These are phyloP conservation scores for Aphelinus certus DNA, from an alignment of 1,140 invertebrate species.

Conservation along the genomic window DNA sequence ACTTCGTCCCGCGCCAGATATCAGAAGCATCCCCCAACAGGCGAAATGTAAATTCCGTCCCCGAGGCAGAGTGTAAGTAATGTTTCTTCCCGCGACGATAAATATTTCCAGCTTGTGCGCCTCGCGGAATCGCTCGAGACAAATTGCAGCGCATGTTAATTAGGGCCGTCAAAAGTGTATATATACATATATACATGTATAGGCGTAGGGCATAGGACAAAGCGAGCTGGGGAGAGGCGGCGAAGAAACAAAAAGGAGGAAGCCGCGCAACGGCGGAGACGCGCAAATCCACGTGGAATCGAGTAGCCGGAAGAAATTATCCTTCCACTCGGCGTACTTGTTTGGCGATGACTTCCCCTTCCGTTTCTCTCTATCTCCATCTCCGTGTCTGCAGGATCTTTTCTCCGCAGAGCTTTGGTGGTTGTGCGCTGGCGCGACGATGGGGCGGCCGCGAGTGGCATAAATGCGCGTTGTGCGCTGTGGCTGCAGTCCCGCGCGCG, in stretches of 20 bases:
- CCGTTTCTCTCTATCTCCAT: slow-evolving; percentile 2
- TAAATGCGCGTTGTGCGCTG: background rate
- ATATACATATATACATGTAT: background rate
- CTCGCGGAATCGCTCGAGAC: background rate
- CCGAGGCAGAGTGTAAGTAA: too few relatives aligned
- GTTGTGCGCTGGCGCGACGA: too few relatives aligned
- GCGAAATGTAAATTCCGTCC: too few relatives aligned
- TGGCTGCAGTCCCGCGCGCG: slow-evolving; percentile 2
- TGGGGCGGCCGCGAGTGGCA: slow-evolving; percentile 22
- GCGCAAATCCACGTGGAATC: background rate
- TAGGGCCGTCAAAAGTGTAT: background rate
- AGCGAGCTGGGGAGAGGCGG: background rate
- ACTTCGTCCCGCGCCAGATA: too few relatives aligned
- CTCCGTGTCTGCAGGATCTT: background rate
- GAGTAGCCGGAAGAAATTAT: slow-evolving; percentile 44
- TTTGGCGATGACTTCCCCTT: slow-evolving; percentile 11
- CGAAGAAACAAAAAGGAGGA: slow-evolving; percentile 16
- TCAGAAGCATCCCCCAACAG: too few relatives aligned
- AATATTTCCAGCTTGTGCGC: too few relatives aligned
- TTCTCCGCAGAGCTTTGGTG: background rate
- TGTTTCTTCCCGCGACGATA: too few relatives aligned
- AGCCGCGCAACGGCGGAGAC: too few relatives aligned
- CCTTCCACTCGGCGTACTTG: slow-evolving; percentile 27
- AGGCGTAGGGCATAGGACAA: background rate
- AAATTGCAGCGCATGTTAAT: slow-evolving; percentile 30